Base-by-base conservation (phyloP, 92 coral and sea anemone species). In the Parazoanthus atlanticus region DNA sequence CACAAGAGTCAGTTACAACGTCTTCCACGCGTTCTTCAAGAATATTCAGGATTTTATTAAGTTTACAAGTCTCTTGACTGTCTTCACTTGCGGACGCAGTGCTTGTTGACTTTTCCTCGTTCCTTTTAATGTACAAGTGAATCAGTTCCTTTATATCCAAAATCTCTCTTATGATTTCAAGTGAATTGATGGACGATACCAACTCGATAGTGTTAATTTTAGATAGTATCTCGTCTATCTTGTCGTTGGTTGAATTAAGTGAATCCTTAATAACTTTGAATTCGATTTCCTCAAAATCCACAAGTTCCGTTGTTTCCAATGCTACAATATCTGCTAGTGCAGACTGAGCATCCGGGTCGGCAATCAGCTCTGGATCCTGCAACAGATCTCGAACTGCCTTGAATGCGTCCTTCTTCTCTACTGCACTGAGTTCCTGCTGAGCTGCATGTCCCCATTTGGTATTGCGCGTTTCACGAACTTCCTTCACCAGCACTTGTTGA, bases 361-460 rank as follows among this genome's bases (percentile, higher is more conserved):
- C 75, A 38, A 73, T 36, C 26, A 96, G 74, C 52, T 86, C 95
- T 17, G 98, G 94, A 82, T 94, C 98, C 70, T 92, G 85, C 71
- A 96, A 89, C 23, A 94, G 76, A 31, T 89, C 65, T 29, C 88
- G 74, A 54, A 96, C 90, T 70, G 90, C 81, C 17, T 52, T 52
- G 76, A 96, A 94, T 12, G 98, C 98, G 86, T 88, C 92, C 11
- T 88, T 82, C 81, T 88, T 93, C 61, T 96, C 92, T 7, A 69
- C 78, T 19, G 56, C 91, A 49, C 86, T 61, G 29, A 96, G 65
- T 79, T 88, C 93, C 36, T 91, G 93, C 58, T 87, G 81, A 5
- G 96, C 90, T 34, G 93, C 90, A 74, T 96, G 98, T 2, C 89
- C 96, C 96, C 98, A 96, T n/a, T 84, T 87, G 74, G 90, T 93